These are phyloP conservation scores for Margaritifera margaritifera DNA, from an alignment of 2,888 invertebrate species.

Conservation along the genomic window DNA sequence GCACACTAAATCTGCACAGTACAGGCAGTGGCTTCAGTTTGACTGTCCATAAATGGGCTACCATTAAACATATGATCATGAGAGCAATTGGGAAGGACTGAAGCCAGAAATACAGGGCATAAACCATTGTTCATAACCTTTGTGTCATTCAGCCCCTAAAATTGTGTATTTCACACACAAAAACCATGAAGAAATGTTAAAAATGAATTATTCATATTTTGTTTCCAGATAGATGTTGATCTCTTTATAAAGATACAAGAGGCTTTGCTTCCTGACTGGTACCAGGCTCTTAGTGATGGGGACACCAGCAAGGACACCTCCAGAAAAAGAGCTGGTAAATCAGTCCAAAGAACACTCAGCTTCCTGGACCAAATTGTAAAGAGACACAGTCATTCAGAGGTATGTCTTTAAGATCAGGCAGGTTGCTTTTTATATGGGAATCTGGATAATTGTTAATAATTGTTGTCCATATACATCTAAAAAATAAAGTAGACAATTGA, in stretches of 20 bases:
- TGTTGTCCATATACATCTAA: too few relatives aligned
- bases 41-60: too few relatives aligned
- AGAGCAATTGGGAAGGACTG: too few relatives aligned
- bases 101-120: too few relatives aligned
- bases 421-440: not conserved
- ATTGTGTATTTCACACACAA: not conserved
- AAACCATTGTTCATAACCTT: too few relatives aligned
- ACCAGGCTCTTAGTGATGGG: conserved; percentile 86
- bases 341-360: conserved; percentile 80
- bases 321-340: conserved; percentile 82
- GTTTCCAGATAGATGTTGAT: conserved; percentile 75
- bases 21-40: too few relatives aligned
- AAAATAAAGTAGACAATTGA: too few relatives aligned
- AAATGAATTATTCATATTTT: not conserved
- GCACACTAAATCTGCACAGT: too few relatives aligned
- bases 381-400: conserved; percentile 78
- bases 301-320: conserved; percentile 81
- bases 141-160: not conserved
- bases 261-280: conserved; percentile 85
- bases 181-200: not conserved
- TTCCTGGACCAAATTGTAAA: conserved; percentile 83
- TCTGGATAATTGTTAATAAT: too few relatives aligned
- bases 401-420: conserved; percentile 29
- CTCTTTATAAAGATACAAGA: conserved; percentile 84
- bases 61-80: too few relatives aligned